Base-by-base conservation (phyloP, 2,888 invertebrate species). In the Ophion slaviceki region DNA sequence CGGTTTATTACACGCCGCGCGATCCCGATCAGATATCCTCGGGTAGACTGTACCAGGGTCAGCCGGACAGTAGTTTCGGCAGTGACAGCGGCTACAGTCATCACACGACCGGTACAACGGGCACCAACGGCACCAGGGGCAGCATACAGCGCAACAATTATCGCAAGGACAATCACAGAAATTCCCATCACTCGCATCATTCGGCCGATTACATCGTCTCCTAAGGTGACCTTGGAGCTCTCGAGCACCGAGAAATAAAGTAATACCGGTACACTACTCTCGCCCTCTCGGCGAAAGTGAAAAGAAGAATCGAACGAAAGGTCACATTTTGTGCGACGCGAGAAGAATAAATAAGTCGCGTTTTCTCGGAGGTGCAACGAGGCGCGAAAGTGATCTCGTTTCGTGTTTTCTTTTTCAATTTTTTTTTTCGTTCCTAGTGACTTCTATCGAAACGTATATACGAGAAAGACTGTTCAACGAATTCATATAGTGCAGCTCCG, bases 71-170 rank as follows among this genome's bases (percentile, higher is more conserved):
- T 6, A 97, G 97, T 5, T 96, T 97, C 88, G 97, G 97, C 47
- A 97, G 97, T 10, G 97, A 97, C 94, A 97, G 97, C 68, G 97
- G 97, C 11, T 97, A 97, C 94, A 97, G 97, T 93, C 97, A 97
- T 94, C 96, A 97, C 91, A 97, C 97, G 5, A 96, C 96, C 87
- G 96, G 96, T 1, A 96, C 96, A 1, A 94, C 96, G 76, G 95
- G 95, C 4, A 95, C 95, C 14, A 90, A 89, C 66, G 89, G 91
- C 32, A 89, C 89, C 8, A 89, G 92, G 40, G 91, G 92, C 72
- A 92, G 91, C 75, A 87, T 86, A 80, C 91, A 88, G 68, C 90
- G 91, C 75, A 91, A 91, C 78, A 92, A 91, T 80, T 92, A 92
- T 84, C 89, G 93, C 24, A 93, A 92, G 87, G 92, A 93, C 80